Conservation (phyloP, 2,113 vertebrate genomes). For the Mirounga angustirostris region DNA sequence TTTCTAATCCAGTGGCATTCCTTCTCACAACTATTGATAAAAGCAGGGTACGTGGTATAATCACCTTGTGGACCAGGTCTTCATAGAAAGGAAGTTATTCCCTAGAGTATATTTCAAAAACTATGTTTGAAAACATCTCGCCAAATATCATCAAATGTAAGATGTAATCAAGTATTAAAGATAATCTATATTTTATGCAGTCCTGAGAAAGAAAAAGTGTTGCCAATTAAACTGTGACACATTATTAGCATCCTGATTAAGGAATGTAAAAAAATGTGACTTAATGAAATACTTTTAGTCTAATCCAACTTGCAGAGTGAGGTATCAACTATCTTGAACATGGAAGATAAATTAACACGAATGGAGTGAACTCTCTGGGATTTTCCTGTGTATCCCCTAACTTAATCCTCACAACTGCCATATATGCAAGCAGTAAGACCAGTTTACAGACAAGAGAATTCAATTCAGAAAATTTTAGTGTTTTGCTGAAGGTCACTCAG, state of each 20-base stretch:
- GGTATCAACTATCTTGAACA: neutral
- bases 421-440: neutral
- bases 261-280: neutral
- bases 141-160: neutral
- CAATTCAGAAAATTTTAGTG: neutral
- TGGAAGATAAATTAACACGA: fast-evolving
- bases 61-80: neutral
- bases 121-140: neutral
- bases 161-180: neutral
- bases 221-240: neutral
- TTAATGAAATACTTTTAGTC: neutral
- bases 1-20: neutral
- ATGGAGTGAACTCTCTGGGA: neutral
- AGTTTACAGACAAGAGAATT: neutral
- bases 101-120: neutral
- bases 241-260: neutral
- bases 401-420: neutral
- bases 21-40: neutral
- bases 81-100: neutral
- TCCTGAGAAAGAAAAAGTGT: neutral
- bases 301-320: neutral
- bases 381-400: fast-evolving
- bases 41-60: neutral
- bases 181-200: neutral
- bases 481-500: neutral